Base-by-base conservation (phyloP, 2,797 vertebrate genomes). In the Chloroceryle amazona region DNA sequence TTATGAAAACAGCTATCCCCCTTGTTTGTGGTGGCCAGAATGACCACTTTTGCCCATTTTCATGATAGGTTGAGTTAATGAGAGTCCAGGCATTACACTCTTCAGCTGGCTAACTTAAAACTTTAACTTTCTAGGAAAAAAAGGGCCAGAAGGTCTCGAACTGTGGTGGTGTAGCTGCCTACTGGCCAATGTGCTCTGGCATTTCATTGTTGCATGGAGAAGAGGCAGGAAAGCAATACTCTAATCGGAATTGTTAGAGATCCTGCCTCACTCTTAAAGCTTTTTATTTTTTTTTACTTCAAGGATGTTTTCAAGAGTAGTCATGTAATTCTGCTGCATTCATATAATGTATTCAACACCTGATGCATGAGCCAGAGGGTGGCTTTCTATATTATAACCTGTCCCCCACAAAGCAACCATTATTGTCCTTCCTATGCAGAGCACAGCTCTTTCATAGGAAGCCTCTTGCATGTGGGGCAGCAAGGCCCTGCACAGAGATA, bases 61-160 rank as follows among this genome's bases (percentile, higher is more conserved):
- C 55, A 4, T 22, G 17, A 29, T 58, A 68, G n/a, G 7, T 29
- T 51, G n/a, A 54, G 41, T 73, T 73, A 13, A 72, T 21, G 4
- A 73, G 15, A 78, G 51, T 25, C 51, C 65, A 91, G 23, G 52
- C 73, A 47, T 57, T 71, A 26, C 33, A 35, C 15, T 67, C 21
- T 61, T 92, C 52, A 92, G 14, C 57, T 89, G 42, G 42, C 47
- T 86, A 47, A 65, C 58, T 61, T 62, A 51, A 87, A 94, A 28
- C 79, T 89, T 85, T 88, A 94, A 31, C 79, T 89, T 89, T 89
- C 79, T 74, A 94, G 84, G 91, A 96, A 92, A 78, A 47, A 52
- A 78, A 57, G 41, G 31, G 39, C 31, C 37, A 57, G 62, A 55
- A 92, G 31, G 14, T 78, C 74, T 71, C 67, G 65, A 87, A 25